Percentiles rank a stretch among this genome's conserved stretches.
These are phyloP conservation scores for Sebastolobus altivelis DNA, from an alignment of 2,797 vertebrate genomes.

Conservation along the genomic window DNA sequence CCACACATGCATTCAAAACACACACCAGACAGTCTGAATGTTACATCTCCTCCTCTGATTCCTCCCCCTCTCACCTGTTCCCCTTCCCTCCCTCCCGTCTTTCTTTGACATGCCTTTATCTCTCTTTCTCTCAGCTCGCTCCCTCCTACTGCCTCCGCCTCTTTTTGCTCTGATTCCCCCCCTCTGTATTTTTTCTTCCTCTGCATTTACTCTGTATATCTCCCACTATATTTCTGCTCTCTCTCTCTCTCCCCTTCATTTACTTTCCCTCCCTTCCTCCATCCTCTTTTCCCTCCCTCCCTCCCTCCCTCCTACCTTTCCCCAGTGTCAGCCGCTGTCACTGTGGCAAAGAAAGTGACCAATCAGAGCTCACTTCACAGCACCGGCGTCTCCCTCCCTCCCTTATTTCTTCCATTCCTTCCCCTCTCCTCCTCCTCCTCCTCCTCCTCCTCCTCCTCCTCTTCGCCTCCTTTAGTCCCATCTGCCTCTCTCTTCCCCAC, in stretches of 20 bases:
- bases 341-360: slow-evolving; percentile 80
- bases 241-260: slow-evolving; percentile 44
- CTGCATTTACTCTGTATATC: slow-evolving; percentile 60
- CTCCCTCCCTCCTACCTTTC: slow-evolving; percentile 67
- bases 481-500: slow-evolving; percentile 67
- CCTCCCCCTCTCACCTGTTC: slow-evolving; percentile 72
- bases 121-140: slow-evolving; percentile 51
- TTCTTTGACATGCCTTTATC: slow-evolving; percentile 68
- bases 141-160: slow-evolving; percentile 55
- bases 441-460: slow-evolving; percentile 35
- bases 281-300: slow-evolving; percentile 27
- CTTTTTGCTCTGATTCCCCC: slow-evolving; percentile 62
- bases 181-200: slow-evolving; percentile 27
- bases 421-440: slow-evolving; percentile 33
- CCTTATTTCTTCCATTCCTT: slow-evolving; percentile 52
- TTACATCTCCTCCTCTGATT: slow-evolving; percentile 57
- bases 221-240: slow-evolving; percentile 60
- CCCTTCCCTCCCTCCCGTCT: slow-evolving; percentile 46
- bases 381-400: slow-evolving; percentile 59
- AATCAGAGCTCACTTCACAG: slow-evolving; percentile 74
- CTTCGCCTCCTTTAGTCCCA: slow-evolving; percentile 50
- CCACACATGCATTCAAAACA: slow-evolving; percentile 64
- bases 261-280: slow-evolving; percentile 43
- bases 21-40: slow-evolving; percentile 63
- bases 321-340: slow-evolving; percentile 78